Evolutionary conservation across 2,888 invertebrate genomes (phyloP), one percentile per base, ranked within the genome.

Genomic region (Nymphalis c-album): DNA sequence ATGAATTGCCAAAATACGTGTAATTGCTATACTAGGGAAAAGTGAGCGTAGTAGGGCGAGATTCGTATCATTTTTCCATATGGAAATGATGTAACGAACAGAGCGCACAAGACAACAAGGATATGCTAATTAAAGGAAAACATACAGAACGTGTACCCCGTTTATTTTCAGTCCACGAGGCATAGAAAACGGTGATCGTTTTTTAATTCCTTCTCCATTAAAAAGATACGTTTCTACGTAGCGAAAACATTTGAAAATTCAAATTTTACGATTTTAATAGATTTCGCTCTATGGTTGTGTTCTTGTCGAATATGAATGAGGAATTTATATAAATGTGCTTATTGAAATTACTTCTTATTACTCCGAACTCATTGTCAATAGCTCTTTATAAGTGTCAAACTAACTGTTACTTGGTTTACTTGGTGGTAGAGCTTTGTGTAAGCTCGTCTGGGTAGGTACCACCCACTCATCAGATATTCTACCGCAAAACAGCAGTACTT

Each of bases 61-160:
- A 86, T 82, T 82, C 83, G 85, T 83, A 88, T 90, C 87, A 90
- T 92, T 92, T 92, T 92, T 91, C 88, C 91, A 90, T 92, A 92
- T 91, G 92, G 89, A 89, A 91, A 92, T 92, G 85, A 84, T 87
- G 85, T 85, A 86, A 82, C 85, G 85, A 86, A 82, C 86, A 80
- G 80, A 83, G 80, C 86, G 85, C 75, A 84, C 85, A 92, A 91
- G 91, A 91, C 88, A 90, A 91, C 90, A 90, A 83, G 85, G 86
- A 88, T 90, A 92, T 92, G 91, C 83, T 92, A 91, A 92, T 91
- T 91, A 90, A 92, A 91, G 85, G 88, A 91, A 91, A 92, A 92
- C 86, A 91, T 76, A 75, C 81, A 80, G 83, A 83, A 82, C 81
- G 85, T 79, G 79, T 80, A 79, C 81, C 71, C 74, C 87, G 88